Evolutionary conservation across 1,140 invertebrate species (phyloP), one percentile per base, ranked within the genome.

Genomic region (Cydia strobilella): DNA sequence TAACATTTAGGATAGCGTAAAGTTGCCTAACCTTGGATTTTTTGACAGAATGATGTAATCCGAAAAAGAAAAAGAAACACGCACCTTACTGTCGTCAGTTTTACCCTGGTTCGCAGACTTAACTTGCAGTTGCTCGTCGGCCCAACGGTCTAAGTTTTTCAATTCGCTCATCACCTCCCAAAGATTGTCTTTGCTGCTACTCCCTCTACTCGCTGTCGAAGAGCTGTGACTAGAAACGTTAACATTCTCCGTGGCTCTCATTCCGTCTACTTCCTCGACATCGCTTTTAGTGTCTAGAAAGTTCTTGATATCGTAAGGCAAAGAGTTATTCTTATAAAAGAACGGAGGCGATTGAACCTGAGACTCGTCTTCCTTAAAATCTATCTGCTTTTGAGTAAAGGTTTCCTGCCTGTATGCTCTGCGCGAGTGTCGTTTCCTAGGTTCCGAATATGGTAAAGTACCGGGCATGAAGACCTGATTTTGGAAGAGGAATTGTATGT

Each of bases 381-480:
- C 89, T 74, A 93, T 85, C 18, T 90, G 87, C 62, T 83, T 89
- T 66, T 90, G 89, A 3, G 79, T 77, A 45, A 85, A 27, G 59
- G 76, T 75, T 59, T 86, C 80, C 48, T 86, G 82, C 66, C 82
- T 78, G 31, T 76, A 76, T 35, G 73, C 71, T 51, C 74, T 82
- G 1, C 75, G 76, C 23, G 76, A 77, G n/a, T 76, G 73, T 15
- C 80, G 78, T 65, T 81, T 85, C 4, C 80, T 80, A 6, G 90
- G 88, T 72, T 93, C 91, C 1, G 91, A 87, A 65, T 84, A 90
- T 0, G 88, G 84, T 0, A 90, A 69, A 76, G 90, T 90, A 0
- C 90, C 89, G 10, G 89, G 88, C 90, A 93, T 90, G 69, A 93
- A 93, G 10, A 93, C 90, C 79, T 93, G 91, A 69, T 93, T 93